Conservation (phyloP, 2,888 invertebrate genomes). For the Listrodromus nycthemerus region DNA sequence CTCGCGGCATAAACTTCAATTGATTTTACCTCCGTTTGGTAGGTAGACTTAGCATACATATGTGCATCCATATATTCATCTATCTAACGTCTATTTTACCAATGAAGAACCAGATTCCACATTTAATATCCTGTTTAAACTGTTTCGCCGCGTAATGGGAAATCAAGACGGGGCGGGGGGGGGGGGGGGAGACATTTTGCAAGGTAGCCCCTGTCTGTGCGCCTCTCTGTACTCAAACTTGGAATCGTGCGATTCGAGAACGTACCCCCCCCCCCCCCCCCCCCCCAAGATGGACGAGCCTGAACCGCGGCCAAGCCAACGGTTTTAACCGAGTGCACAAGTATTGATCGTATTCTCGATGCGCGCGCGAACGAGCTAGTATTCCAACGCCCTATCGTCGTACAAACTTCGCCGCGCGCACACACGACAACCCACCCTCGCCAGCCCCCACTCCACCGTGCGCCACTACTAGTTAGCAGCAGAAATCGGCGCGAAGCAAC, state of each 20-base stretch:
- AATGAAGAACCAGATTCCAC: slow-evolving; percentile 25
- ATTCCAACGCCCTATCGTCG: slow-evolving; percentile 38
- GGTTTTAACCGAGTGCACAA: slow-evolving; percentile 76
- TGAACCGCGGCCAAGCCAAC: slow-evolving; percentile 59
- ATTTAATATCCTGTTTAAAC: slow-evolving; percentile 54
- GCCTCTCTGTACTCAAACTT: background rate
- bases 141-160: slow-evolving; percentile 45
- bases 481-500: slow-evolving; percentile 12
- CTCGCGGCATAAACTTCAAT: slow-evolving; percentile 39
- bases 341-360: slow-evolving; percentile 78
- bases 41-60: background rate
- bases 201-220: slow-evolving; percentile 20
- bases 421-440: slow-evolving; percentile 17
- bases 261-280: background rate
- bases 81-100: slow-evolving; percentile 34
- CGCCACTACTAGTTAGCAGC: slow-evolving; percentile 17
- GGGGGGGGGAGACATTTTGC: slow-evolving; percentile 34
- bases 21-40: slow-evolving; percentile 34
- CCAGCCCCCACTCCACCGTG: slow-evolving; percentile 19
- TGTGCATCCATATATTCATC: background rate
- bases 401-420: slow-evolving; percentile 6
- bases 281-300: slow-evolving; percentile 57
- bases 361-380: slow-evolving; percentile 36
- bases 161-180: slow-evolving; percentile 20
- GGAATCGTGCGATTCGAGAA: slow-evolving; percentile 30